These are phyloP conservation scores for Aspidiotus rigidus DNA, from an alignment of 2,888 invertebrate genomes.

Conservation along the genomic window DNA sequence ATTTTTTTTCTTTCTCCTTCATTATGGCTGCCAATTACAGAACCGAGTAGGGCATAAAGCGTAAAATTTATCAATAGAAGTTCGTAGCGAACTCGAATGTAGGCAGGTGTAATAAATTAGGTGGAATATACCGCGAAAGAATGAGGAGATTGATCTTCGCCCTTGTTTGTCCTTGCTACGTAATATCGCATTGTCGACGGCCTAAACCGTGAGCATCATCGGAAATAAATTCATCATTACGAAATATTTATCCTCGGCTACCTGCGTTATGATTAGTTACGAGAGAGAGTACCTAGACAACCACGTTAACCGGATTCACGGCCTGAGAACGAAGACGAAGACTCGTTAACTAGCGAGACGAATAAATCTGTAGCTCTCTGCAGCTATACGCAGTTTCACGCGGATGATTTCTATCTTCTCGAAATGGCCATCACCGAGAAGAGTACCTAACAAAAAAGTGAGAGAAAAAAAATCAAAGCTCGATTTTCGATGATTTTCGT, in stretches of 20 bases:
- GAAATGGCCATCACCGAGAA: no score
- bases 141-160: constrained; percentile 30
- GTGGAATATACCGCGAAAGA: constrained; percentile 12
- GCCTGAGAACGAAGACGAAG: not conserved
- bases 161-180: constrained; percentile 26
- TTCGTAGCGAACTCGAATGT: constrained; percentile 18
- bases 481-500: no score
- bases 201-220: constrained; percentile 7
- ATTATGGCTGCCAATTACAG: no score
- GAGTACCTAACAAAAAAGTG: no score
- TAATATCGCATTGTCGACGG: not conserved
- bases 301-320: not conserved
- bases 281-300: not conserved
- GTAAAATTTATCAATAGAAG: constrained; percentile 26
- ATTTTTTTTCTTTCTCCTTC: no score
- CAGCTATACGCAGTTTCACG: no score
- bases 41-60: not conserved
- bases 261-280: constrained; percentile 15
- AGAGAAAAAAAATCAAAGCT: no score
- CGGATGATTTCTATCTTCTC: no score
- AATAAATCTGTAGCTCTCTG: no score
- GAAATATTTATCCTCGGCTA: constrained; percentile 29
- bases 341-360: no score
- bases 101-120: constrained; percentile 30
- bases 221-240: constrained; percentile 29